These are phyloP conservation scores for Eupeodes corollae DNA, from an alignment of 1,140 invertebrate species.

Conservation along the genomic window DNA sequence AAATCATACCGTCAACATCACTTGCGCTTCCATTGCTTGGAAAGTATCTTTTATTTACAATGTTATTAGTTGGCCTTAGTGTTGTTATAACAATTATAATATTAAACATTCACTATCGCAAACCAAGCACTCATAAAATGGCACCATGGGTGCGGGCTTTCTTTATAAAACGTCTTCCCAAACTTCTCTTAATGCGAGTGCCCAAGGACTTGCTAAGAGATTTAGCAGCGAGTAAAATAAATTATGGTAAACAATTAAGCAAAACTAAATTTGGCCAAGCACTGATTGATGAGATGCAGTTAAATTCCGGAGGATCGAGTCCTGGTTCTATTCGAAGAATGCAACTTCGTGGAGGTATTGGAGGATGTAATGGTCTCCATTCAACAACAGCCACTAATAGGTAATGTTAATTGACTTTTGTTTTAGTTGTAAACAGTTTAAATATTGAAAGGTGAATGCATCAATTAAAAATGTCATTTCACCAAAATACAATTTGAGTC, in stretches of 20 bases:
- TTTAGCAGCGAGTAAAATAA: slow-evolving; percentile 65
- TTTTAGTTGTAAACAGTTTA: no score
- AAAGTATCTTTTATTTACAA: slow-evolving; percentile 97
- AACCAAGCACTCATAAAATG: slow-evolving; percentile 96
- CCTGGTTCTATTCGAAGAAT: slow-evolving; percentile 58
- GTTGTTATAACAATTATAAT: slow-evolving; percentile 96
- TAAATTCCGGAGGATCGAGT: slow-evolving; percentile 57
- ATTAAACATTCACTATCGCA: slow-evolving; percentile 97
- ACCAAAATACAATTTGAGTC: no score
- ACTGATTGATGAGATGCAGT: slow-evolving; percentile 50
- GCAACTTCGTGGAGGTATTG: slow-evolving; percentile 51
- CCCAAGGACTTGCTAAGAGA: slow-evolving; percentile 69
- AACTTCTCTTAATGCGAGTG: slow-evolving; percentile 72
- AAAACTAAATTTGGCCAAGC: slow-evolving; percentile 59
- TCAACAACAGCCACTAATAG: slow-evolving; percentile 58
- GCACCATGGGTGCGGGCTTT: slow-evolving; percentile 78
- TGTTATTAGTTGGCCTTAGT: slow-evolving; percentile 92
- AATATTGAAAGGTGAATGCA: no score
- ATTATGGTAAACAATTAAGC: slow-evolving; percentile 43
- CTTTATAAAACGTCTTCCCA: slow-evolving; percentile 77
- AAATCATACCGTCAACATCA: slow-evolving; percentile 98
- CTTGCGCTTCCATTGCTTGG: slow-evolving; percentile 91
- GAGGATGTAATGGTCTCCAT: slow-evolving; percentile 68
- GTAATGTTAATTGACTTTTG: no score
- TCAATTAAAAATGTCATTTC: no score